A percentile compares a stretch with the other conserved stretches of the same genome.
phyloP scores from a whole-genome alignment of 2,113 vertebrate species.

The Elgaria multicarinata region DNA sequence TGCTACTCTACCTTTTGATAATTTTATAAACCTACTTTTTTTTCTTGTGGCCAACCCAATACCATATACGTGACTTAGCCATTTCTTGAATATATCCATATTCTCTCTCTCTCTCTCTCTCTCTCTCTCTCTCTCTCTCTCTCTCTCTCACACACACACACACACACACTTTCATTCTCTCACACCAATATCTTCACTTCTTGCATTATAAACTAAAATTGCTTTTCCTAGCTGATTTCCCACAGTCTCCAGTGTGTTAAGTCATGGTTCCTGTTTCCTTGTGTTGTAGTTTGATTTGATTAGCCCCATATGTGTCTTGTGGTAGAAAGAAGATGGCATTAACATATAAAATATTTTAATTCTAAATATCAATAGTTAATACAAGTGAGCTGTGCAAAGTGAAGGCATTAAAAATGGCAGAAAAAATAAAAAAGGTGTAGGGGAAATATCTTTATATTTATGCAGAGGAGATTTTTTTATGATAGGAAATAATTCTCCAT shows the following conservation, averaged over 20 bases:
- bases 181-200: not conserved
- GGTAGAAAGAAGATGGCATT: not conserved
- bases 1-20: not conserved
- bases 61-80: not conserved
- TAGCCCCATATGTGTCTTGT: not conserved
- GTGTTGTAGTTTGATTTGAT: not conserved
- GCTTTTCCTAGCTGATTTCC: not conserved
- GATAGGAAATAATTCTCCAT: not conserved
- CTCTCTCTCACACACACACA: not conserved
- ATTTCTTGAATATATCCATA: not conserved
- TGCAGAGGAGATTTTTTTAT: too few species aligned
- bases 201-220: not conserved
- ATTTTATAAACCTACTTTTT: not conserved
- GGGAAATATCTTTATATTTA: not conserved
- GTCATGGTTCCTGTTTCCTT: not conserved
- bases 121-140: too few species aligned
- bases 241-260: not conserved
- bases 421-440: not conserved
- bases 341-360: not conserved
- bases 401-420: not conserved
- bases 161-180: not conserved
- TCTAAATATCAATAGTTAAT: not conserved
- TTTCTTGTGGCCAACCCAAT: not conserved
- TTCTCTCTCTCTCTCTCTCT: too few species aligned
- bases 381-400: not conserved